Evolutionary conservation across 1,140 invertebrate species (phyloP).

Genomic region (Zaprionus gabonicus): DNA sequence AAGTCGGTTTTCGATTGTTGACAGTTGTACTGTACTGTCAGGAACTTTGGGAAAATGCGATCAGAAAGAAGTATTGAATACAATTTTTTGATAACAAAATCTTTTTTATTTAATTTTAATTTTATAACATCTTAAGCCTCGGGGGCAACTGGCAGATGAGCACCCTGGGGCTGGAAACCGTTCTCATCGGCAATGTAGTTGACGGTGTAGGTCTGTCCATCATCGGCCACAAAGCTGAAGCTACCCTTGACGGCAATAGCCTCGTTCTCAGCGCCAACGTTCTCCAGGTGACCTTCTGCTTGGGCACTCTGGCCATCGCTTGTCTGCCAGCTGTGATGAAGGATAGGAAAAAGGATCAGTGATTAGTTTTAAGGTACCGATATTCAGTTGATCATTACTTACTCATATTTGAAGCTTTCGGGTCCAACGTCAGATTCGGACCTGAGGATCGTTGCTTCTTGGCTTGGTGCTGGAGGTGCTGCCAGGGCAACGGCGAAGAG

Average conservation of each 20-base stretch:
- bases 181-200: conserved; percentile 91
- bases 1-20: no score
- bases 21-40: no score
- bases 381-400: conserved; percentile 58
- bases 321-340: conserved; percentile 34
- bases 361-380: not conserved
- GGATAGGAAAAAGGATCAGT: not conserved
- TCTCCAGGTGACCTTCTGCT: conserved; percentile 38
- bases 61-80: not conserved
- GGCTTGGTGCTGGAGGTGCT: conserved; percentile 24
- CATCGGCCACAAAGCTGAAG: conserved; percentile 86
- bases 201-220: conserved; percentile 87
- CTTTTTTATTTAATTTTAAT: conserved; percentile 22
- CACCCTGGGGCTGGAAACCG: conserved; percentile 89
- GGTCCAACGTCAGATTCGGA: conserved; percentile 83
- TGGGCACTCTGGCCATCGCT: conserved; percentile 25
- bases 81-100: not conserved
- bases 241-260: conserved; percentile 85
- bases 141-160: conserved; percentile 86
- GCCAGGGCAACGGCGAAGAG: conserved; percentile 66
- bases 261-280: conserved; percentile 49
- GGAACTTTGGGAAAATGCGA: not conserved
- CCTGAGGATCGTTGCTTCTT: conserved; percentile 66
- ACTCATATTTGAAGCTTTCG: conserved; percentile 84
- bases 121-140: conserved; percentile 19